Conservation (phyloP, 2,888 invertebrate genomes). For the Syrphus vitripennis region DNA sequence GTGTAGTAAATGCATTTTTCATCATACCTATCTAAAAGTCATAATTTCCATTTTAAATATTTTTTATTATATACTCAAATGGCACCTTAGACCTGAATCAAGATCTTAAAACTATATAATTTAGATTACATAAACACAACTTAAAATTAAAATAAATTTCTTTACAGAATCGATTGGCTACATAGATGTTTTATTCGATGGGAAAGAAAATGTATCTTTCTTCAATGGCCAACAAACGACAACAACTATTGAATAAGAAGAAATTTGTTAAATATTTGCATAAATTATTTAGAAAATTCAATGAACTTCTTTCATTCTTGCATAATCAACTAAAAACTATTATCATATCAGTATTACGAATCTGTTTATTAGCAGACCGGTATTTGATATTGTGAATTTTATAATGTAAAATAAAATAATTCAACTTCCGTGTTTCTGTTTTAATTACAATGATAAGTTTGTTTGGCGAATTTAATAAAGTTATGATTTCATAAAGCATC, state of each 20-base stretch:
- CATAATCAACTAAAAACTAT: neutral
- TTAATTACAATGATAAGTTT: constrained; percentile 41
- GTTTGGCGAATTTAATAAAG: neutral
- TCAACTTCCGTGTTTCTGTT: constrained; percentile 52
- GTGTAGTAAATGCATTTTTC: neutral
- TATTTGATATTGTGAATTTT: neutral
- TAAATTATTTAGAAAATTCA: neutral
- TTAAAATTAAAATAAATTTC: neutral
- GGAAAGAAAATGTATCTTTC: neutral
- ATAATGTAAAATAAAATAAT: neutral
- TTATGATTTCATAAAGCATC: too few relatives aligned
- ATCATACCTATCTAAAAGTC: neutral
- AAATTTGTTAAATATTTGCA: neutral
- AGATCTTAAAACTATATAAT: neutral
- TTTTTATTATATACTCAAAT: neutral
- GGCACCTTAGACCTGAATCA: neutral
- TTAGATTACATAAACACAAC: neutral
- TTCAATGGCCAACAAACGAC: neutral
- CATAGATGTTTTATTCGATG: neutral
- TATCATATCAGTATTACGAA: constrained; percentile 8
- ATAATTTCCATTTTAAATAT: neutral
- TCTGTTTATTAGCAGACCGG: neutral
- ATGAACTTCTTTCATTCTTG: neutral
- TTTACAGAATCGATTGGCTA: neutral
- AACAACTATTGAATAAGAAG: neutral